Evolutionary conservation across 2,888 invertebrate genomes (phyloP).

Genomic region (Drosophila meridionalis): DNA sequence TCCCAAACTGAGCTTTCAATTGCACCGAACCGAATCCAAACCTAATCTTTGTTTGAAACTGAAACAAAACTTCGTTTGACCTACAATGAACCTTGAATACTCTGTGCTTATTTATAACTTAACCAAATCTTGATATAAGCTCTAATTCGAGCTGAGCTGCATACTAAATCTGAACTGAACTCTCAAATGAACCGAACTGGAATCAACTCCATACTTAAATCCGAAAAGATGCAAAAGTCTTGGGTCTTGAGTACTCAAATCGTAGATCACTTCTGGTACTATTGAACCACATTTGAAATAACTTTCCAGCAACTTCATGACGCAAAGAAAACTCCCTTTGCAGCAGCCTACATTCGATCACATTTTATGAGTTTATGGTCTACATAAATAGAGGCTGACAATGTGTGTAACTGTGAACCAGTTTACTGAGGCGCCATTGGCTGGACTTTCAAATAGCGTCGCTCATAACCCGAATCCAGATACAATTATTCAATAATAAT

Average conservation of each 20-base stretch:
- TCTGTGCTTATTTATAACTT: neutral
- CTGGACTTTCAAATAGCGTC: constrained; percentile 6
- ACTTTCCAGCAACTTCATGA: neutral
- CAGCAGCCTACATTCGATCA: neutral
- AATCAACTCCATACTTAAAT: neutral
- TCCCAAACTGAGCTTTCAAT: neutral
- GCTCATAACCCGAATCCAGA: constrained; percentile 15
- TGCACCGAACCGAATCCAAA: neutral
- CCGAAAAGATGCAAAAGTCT: neutral
- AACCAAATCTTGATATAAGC: neutral
- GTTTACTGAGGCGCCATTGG: constrained; percentile 5
- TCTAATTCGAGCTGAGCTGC: neutral
- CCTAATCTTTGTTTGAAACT: neutral
- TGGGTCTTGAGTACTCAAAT: neutral
- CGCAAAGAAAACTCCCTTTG: neutral
- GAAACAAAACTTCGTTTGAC: neutral
- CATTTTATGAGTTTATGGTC: neutral
- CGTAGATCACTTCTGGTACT: neutral
- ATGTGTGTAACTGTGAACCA: constrained; percentile 4
- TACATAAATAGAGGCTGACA: neutral
- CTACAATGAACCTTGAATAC: neutral
- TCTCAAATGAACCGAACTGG: neutral
- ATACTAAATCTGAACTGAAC: neutral
- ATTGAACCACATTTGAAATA: neutral
- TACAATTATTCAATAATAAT: constrained; percentile 11